These are phyloP conservation scores for Choristoneura fumiferana DNA, from an alignment of 1,140 invertebrate species.

Conservation along the genomic window DNA sequence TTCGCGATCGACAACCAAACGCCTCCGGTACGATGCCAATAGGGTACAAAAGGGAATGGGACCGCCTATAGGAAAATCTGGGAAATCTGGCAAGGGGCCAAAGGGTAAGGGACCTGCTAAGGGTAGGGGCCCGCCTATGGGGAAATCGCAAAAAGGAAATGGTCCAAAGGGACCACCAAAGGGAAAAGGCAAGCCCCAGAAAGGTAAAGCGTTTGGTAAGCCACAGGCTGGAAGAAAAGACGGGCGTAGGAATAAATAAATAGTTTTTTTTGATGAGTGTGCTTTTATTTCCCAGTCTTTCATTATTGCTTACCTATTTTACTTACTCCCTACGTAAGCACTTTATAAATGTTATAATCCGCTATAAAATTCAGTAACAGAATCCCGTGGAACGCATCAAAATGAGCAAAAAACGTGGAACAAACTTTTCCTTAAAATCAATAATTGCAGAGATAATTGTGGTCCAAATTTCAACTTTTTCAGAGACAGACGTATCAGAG, in stretches of 20 bases:
- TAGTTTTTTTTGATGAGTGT: slow-evolving; percentile 21
- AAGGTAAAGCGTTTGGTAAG: slow-evolving; percentile 46
- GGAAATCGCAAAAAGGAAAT: slow-evolving; percentile 27
- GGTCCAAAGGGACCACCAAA: slow-evolving; percentile 16
- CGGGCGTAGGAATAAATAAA: slow-evolving; percentile 34
- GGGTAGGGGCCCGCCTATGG: slow-evolving; percentile 35
- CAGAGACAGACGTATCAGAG: no score
- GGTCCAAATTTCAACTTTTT: no score
- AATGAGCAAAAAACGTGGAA: no score
- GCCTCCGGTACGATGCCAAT: slow-evolving; percentile 82
- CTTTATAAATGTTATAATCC: no score
- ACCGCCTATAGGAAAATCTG: slow-evolving; percentile 28
- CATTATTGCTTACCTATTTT: no score
- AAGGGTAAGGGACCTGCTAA: slow-evolving; percentile 34
- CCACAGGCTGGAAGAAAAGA: slow-evolving; percentile 35
- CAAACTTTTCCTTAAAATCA: no score
- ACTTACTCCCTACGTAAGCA: no score
- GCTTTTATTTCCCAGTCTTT: slow-evolving; percentile 21
- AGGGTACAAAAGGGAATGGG: slow-evolving; percentile 59
- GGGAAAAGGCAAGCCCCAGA: slow-evolving; percentile 24
- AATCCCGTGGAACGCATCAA: no score
- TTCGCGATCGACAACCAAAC: slow-evolving; percentile 83
- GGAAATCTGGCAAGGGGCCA: slow-evolving; percentile 30
- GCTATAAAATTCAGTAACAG: no score
- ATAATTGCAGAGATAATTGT: no score